Base-by-base conservation (phyloP, 2,888 invertebrate species). In the Chloroclysta siterata region DNA sequence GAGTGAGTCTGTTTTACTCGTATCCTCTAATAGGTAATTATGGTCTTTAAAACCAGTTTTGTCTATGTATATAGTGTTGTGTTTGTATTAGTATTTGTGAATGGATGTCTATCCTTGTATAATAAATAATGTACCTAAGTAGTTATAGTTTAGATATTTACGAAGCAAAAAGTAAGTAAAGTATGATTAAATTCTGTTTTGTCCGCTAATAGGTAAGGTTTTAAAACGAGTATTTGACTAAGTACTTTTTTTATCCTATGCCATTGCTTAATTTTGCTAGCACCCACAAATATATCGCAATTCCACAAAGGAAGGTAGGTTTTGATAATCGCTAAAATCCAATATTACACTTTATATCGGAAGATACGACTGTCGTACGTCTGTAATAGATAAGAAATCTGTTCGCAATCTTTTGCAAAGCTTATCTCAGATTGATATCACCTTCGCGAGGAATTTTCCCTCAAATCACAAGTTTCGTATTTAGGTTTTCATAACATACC, bases 341-440 rank as follows among this genome's bases (percentile, higher is more conserved):
- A 47, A 48, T 53, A 39, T 59, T 14, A 58, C 42, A 47, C 33
- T 22, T 22, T 14, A 41, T 60, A 51, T 51, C 62, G 51, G 17
- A 52, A 56, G 68, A 71, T 74, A 73, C 64, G 72, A 71, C 75
- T 77, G 72, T 66, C 74, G 78, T 76, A 73, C 39, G 76, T 76
- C 75, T 79, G 71, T 17, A 48, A 47, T 58, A 39, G 58, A 65
- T 61, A 58, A 47, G 58, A 42, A 51, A 54, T 58, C 48, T 56
- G n/a, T 56, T 57, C 29, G 50, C 57, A 50, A 61, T 61, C 53
- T 53, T 65, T 56, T 14, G 54, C 65, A 39, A 62, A 67, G 55
- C 58, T 61, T 68, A 64, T 59, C 61, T 53, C n/a, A 58, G 50
- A 54, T 59, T 59, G n/a, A 56, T 52, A 63, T 51, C 53, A 48